phyloP scores from a whole-genome alignment of 1,140 invertebrate species.

The Calephelis virginiensis region DNA sequence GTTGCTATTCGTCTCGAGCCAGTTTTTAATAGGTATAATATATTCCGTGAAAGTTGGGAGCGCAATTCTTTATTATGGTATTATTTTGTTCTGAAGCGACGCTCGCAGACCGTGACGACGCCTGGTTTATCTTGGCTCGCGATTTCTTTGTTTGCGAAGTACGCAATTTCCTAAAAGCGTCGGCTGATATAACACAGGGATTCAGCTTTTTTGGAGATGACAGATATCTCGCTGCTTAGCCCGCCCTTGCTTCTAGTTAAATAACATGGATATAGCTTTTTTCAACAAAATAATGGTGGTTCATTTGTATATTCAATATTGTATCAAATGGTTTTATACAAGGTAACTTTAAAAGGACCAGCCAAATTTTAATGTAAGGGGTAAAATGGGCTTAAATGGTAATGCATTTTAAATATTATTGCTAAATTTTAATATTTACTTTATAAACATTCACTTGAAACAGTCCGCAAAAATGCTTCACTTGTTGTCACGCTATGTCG shows the following conservation, averaged over 20 bases:
- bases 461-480: too few relatives aligned
- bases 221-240: constrained; percentile 41
- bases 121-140: constrained; percentile 55
- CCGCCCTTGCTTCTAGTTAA: neutral
- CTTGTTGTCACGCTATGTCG: too few relatives aligned
- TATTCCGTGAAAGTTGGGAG: constrained; percentile 12
- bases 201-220: constrained; percentile 43
- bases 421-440: too few relatives aligned
- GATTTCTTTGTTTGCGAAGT: constrained; percentile 70
- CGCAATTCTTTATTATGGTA: constrained; percentile 12
- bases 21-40: constrained; percentile 6
- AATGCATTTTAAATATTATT: neutral
- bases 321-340: neutral
- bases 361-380: too few relatives aligned
- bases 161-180: constrained; percentile 65
- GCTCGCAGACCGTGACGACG: constrained; percentile 50
- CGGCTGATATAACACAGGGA: constrained; percentile 52
- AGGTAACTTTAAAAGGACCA: too few relatives aligned
- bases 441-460: too few relatives aligned
- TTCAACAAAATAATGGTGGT: neutral
- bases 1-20: neutral
- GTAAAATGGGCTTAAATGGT: neutral
- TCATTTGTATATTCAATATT: neutral
- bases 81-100: constrained; percentile 27
- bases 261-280: neutral